phyloP scores from a whole-genome alignment of 2,113 vertebrate species.

The Isichthys henryi region DNA sequence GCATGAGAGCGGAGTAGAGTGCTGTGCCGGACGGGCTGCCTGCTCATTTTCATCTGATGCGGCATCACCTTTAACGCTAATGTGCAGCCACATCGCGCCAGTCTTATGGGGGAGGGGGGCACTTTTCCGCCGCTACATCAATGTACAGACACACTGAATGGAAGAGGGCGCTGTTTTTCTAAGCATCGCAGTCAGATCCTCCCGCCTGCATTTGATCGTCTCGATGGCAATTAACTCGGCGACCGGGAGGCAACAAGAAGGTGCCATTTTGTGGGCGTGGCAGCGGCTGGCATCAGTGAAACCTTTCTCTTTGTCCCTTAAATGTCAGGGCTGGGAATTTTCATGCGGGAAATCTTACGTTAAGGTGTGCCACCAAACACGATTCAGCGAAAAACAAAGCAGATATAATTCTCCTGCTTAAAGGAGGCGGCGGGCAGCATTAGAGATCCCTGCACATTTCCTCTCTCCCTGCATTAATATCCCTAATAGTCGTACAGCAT shows the following conservation, averaged over 20 bases:
- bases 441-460: background rate
- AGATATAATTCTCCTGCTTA: background rate
- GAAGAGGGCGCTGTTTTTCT: background rate
- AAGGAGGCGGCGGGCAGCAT: background rate
- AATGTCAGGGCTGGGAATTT: background rate
- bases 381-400: background rate
- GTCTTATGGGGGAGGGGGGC: background rate
- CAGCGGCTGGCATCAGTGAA: background rate
- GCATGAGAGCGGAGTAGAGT: constrained; percentile 40
- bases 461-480: background rate
- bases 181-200: background rate
- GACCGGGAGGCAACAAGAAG: background rate
- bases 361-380: background rate
- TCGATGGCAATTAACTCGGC: background rate
- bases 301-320: background rate
- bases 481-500: constrained; percentile 14
- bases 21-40: constrained; percentile 24
- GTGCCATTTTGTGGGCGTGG: background rate
- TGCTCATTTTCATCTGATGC: constrained; percentile 7
- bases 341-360: background rate
- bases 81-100: background rate
- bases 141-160: background rate
- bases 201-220: background rate
- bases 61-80: background rate
- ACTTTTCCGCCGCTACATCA: background rate